These are phyloP conservation scores for Smithornis capensis DNA, from an alignment of 2,113 vertebrate genomes.

Conservation along the genomic window DNA sequence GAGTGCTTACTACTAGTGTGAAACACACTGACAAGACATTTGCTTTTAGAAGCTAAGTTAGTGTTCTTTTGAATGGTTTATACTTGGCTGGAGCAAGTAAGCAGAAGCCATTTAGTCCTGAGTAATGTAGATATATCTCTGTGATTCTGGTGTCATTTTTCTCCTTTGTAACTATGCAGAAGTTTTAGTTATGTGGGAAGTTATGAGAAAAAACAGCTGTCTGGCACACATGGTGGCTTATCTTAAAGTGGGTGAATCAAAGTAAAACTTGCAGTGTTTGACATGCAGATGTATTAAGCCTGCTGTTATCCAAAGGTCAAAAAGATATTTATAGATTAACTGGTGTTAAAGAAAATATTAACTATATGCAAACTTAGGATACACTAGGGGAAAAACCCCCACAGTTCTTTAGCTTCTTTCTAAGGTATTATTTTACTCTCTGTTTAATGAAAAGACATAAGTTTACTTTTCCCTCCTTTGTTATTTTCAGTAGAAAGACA, in stretches of 20 bases:
- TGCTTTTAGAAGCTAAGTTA: slow-evolving; percentile 11
- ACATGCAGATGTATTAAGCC: neutral
- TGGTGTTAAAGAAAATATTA: slow-evolving; percentile 36
- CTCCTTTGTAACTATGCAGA: slow-evolving; percentile 36
- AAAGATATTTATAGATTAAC: slow-evolving; percentile 49
- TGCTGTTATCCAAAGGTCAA: slow-evolving; percentile 23
- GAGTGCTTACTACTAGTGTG: neutral
- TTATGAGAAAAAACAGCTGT: slow-evolving; percentile 57
- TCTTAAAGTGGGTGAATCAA: slow-evolving; percentile 46
- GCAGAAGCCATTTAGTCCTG: slow-evolving; percentile 20
- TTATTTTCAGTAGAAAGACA: slow-evolving; percentile 15
- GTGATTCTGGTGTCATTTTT: slow-evolving; percentile 27
- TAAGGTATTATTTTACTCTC: neutral
- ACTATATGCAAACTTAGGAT: neutral
- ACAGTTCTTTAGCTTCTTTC: neutral
- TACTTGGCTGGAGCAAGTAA: slow-evolving; percentile 23
- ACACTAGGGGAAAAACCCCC: neutral
- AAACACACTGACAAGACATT: neutral
- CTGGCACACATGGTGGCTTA: slow-evolving; percentile 22
- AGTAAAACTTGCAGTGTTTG: slow-evolving; percentile 44
- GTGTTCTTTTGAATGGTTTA: slow-evolving; percentile 21
- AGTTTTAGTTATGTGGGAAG: slow-evolving; percentile 43
- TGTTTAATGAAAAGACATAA: neutral
- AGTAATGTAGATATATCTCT: neutral
- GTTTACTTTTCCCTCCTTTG: slow-evolving; percentile 39